Base-by-base conservation (phyloP, 2,113 vertebrate genomes). In the Gobio gobio region DNA sequence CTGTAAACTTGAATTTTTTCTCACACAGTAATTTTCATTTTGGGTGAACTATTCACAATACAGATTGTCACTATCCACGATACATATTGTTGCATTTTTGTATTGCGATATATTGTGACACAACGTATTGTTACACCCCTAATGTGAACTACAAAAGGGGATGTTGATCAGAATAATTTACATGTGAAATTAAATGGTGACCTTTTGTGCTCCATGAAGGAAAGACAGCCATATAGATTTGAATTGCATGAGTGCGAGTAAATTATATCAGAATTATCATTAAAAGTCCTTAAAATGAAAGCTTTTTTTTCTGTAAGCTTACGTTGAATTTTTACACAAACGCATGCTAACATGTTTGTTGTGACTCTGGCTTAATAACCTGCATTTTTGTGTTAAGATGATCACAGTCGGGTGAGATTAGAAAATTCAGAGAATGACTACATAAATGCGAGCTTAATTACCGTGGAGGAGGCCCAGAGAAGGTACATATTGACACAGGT, bases 401-500 rank as follows among this genome's bases (percentile, higher is more conserved):
- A 99, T 91, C 97, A 99, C 91, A 99, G 98, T 92, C 96, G 97
- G 88, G 97, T 99, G 85, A 99, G 96, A 92, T 95, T 99, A 87
- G 95, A 97, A 90, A 97, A 96, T 88, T 92, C 94, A 0, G 98
- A 99, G 84, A 99, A 99, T 93, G 97, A 99, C 93, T 99, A 99
- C 91, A 99, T 99, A 90, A 99, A 99, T 90, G 97, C 98, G 90
- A 98, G 97, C 90, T 93, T 98, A 85, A 96, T 98, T 73, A 92
- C 93, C 86, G 93, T 96, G 94, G 95, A 97, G 88, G 97, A 98
- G 95, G 97, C 96, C 40, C 94, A 96, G 91, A 96, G 97, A 94
- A 96, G 89, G 45, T 99, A 99, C 88, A 97, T 99, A 92, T 94
- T 99, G 93, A 98, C 96, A 88, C 98, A 99, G 96, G 98, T 97